Conservation (phyloP, 2,113 vertebrate genomes). For the Cyprinodon variegatus region DNA sequence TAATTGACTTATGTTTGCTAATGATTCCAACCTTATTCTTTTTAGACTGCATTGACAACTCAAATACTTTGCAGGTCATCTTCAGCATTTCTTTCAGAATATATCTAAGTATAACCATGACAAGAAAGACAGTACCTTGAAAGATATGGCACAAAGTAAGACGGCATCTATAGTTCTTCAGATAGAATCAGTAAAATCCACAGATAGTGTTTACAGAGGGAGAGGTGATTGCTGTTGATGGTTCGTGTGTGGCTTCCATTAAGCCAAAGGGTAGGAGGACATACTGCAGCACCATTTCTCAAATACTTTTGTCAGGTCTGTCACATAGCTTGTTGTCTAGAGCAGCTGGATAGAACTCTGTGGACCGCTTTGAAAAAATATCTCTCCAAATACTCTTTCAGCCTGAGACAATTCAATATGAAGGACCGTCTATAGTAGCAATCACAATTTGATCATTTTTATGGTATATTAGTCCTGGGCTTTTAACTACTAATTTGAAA, state of each 20-base stretch:
- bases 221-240: conserved; percentile 52
- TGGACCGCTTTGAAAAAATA: conserved; percentile 54
- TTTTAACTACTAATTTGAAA: neutral
- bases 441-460: neutral
- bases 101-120: conserved; percentile 51
- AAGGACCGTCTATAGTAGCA: conserved; percentile 1
- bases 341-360: conserved; percentile 60
- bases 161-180: conserved; percentile 58
- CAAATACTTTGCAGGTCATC: conserved; percentile 37
- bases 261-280: conserved; percentile 52
- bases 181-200: conserved; percentile 56
- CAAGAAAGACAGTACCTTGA: conserved; percentile 60
- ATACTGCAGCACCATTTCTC: conserved; percentile 56
- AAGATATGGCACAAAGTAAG: conserved; percentile 40
- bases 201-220: conserved; percentile 59
- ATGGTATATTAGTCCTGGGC: neutral
- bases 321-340: conserved; percentile 44
- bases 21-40: conserved; percentile 6
- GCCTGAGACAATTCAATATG: conserved; percentile 21
- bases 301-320: conserved; percentile 65
- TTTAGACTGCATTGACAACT: conserved; percentile 9
- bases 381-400: conserved; percentile 41
- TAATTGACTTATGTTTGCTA: neutral
- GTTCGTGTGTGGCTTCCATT: conserved; percentile 55
- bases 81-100: conserved; percentile 38